These are phyloP conservation scores for Aspidoscelis tigris DNA, from an alignment of 2,113 vertebrate species.

Conservation along the genomic window DNA sequence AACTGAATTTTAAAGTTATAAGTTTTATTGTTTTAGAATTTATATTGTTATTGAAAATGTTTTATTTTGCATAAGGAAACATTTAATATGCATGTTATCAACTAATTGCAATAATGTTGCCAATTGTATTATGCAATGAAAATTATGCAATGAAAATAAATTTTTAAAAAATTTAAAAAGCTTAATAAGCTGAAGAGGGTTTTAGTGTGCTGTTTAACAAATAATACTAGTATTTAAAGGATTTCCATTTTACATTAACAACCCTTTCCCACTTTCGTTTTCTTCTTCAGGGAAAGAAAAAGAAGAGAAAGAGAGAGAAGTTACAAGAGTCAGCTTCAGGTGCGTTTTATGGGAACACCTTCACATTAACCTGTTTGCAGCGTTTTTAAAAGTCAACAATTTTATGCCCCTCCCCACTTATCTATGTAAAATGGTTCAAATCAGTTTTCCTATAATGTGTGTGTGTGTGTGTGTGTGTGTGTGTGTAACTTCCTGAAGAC, in stretches of 20 bases:
- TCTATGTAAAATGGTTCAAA: conserved; percentile 30
- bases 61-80: too few species aligned
- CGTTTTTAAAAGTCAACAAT: conserved; percentile 23
- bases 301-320: conserved; percentile 99
- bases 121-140: too few species aligned
- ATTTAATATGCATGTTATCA: too few species aligned
- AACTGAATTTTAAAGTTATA: too few species aligned
- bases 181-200: too few species aligned
- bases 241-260: conserved; percentile 48
- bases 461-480: neutral
- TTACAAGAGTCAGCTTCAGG: conserved; percentile 95
- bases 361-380: neutral
- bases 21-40: too few species aligned
- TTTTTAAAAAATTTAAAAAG: conserved; percentile 7
- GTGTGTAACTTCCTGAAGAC: neutral
- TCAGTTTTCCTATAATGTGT: conserved; percentile 8
- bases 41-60: too few species aligned
- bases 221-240: neutral
- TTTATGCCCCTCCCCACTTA: neutral
- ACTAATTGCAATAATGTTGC: too few species aligned
- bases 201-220: too few species aligned
- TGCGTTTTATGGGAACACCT: conserved; percentile 65
- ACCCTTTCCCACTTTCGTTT: conserved; percentile 50
- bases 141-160: too few species aligned
- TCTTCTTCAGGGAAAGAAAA: conserved; percentile 94